Evolutionary conservation across 2,797 vertebrate species (phyloP).

Genomic region (Bovichtus diacanthus): DNA sequence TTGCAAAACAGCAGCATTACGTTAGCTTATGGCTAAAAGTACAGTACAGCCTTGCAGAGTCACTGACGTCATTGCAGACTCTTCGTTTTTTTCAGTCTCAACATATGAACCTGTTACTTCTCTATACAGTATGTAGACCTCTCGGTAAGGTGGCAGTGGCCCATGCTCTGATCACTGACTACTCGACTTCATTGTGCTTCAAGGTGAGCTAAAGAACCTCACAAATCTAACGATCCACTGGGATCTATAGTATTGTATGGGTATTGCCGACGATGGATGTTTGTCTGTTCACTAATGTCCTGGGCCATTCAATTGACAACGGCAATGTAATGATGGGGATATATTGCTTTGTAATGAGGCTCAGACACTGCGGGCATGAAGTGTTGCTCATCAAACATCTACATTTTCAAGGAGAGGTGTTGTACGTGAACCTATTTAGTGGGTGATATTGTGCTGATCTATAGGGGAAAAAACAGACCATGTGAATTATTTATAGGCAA

Average conservation of each 20-base stretch:
- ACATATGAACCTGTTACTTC: background rate
- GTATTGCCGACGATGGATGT: conserved; percentile 4
- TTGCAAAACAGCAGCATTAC: background rate
- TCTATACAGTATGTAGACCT: background rate
- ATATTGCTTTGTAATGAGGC: conserved; percentile 37
- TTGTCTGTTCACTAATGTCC: conserved; percentile 24
- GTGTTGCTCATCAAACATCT: conserved; percentile 33
- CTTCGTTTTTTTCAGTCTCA: background rate
- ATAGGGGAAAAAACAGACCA: background rate
- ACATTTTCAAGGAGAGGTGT: background rate
- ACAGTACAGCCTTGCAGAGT: background rate
- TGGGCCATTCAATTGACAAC: conserved; percentile 37
- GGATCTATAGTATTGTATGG: conserved; percentile 17
- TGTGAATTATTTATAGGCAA: background rate
- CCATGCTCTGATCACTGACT: background rate
- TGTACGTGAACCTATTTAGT: background rate
- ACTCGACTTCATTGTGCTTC: background rate
- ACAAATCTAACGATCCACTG: conserved; percentile 14
- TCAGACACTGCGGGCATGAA: conserved; percentile 23
- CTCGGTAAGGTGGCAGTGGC: background rate
- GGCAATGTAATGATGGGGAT: conserved; percentile 27
- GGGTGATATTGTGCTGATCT: background rate
- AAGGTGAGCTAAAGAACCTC: conserved; percentile 19
- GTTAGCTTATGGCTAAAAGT: background rate
- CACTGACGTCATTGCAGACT: background rate